phyloP scores from a whole-genome alignment of 2,888 invertebrate genomes.

The Aphidoletes aphidimyza region DNA sequence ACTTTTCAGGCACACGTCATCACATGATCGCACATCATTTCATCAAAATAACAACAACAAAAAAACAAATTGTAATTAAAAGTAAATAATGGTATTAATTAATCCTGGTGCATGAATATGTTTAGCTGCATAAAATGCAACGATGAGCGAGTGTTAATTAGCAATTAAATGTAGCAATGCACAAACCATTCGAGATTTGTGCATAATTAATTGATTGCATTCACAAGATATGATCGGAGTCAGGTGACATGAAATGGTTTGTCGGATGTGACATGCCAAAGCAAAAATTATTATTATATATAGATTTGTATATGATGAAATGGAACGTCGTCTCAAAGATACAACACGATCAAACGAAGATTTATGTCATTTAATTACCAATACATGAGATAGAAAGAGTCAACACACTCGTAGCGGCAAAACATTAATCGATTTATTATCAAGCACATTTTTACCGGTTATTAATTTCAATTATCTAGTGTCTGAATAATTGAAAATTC shows the following conservation, averaged over 20 bases:
- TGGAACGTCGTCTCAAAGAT: conserved; percentile 8
- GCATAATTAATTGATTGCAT: conserved; percentile 23
- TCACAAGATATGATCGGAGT: neutral
- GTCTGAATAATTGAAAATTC: conserved; percentile 47
- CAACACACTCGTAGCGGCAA: neutral
- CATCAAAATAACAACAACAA: no score
- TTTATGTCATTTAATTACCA: conserved; percentile 47
- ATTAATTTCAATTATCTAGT: conserved; percentile 38
- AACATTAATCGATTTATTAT: conserved; percentile 52
- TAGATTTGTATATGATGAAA: neutral
- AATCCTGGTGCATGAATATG: neutral
- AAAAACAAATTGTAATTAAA: conserved; percentile 32
- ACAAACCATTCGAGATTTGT: neutral
- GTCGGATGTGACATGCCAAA: neutral
- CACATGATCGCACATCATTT: neutral
- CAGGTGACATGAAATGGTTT: neutral
- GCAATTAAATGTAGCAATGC: conserved; percentile 52
- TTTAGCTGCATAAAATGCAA: neutral
- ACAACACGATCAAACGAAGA: conserved; percentile 43
- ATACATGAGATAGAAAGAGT: neutral
- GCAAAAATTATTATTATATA: neutral
- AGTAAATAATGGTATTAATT: conserved; percentile 38
- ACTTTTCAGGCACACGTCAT: no score
- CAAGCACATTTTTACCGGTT: conserved; percentile 40
- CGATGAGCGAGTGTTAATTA: conserved; percentile 34